Evolutionary conservation across 2,888 invertebrate species (phyloP), one percentile per base, ranked within the genome.

Genomic region (Protodeltote pygarga): DNA sequence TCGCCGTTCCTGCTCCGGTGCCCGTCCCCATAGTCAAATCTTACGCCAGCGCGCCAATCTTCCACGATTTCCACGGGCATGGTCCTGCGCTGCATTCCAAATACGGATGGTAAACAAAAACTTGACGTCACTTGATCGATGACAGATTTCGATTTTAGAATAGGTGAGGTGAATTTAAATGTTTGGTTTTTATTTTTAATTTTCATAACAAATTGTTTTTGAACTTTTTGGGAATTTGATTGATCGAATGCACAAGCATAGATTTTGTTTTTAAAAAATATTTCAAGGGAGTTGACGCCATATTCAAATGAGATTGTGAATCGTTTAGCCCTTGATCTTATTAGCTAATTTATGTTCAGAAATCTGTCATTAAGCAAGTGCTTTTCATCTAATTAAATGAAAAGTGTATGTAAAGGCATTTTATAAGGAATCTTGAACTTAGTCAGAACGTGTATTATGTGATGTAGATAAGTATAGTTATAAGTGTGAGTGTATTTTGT

Each of bases 381-480:
- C 27, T 50, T 11, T 27, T 38, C 29, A 40, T 34, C 21, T 31
- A 53, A 38, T 32, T 35, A 45, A 59, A 52, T 49, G 54, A 63
- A 50, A 52, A 65, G 47, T 55, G 47, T 46, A 55, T 64, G 44
- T 44, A 53, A 64, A 67, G 76, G 78, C 79, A 81, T 86, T 81
- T 81, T 75, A 70, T 64, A 72, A 64, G 69, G 77, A 77, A 77
- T 75, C 72, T 65, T 77, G 61, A 71, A 71, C 57, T 68, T 75
- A 85, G 82, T 85, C 83, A 81, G 71, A 79, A 73, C 77, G 63
- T n/a, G 75, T 83, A 76, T 72, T 74, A 76, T 88, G 87, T 89
- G 88, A 89, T 89, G 61, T 89, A 87, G 83, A 44, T 65, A 79
- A 76, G 73, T 58, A 44, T 76, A 71, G 64, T 27, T 53, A 64